phyloP scores from a whole-genome alignment of 2,888 invertebrate genomes.

The Caenorhabditis angaria region DNA sequence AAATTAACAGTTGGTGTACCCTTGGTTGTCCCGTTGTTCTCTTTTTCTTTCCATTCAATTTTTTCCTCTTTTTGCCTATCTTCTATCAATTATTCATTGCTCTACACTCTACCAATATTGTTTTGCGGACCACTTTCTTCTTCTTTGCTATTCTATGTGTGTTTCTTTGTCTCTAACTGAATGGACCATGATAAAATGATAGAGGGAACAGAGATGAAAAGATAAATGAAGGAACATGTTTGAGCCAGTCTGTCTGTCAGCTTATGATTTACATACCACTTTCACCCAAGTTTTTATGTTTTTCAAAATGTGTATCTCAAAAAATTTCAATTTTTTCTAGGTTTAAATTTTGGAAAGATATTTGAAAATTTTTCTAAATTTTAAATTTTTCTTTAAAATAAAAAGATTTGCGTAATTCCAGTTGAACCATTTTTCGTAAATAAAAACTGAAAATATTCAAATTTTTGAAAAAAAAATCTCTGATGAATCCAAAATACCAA shows the following conservation, averaged over 20 bases:
- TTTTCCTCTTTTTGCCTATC: too few species aligned
- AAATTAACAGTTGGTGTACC: conserved; percentile 12
- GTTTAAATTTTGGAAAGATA: too few species aligned
- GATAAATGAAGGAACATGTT: neutral
- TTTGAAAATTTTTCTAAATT: too few species aligned
- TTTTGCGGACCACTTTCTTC: conserved; percentile 1
- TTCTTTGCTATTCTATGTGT: neutral
- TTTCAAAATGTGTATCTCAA: too few species aligned
- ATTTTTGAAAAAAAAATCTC: too few species aligned
- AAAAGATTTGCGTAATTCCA: too few species aligned
- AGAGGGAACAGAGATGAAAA: neutral
- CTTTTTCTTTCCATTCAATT: too few species aligned
- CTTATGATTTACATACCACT: neutral
- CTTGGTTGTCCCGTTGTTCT: neutral
- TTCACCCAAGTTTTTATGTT: neutral
- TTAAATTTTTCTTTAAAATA: too few species aligned
- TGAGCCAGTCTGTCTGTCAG: conserved; percentile 1
- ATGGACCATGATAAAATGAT: neutral
- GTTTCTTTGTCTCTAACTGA: neutral
- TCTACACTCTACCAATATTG: neutral
- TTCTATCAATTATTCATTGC: conserved; percentile 40
- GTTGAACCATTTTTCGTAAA: too few species aligned
- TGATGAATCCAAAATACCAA: too few species aligned
- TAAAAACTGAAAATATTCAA: too few species aligned
- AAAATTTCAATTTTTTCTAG: too few species aligned